A percentile compares a stretch with the other conserved stretches of the same genome.
phyloP scores from a whole-genome alignment of 2,113 vertebrate genomes.

The Elephas maximus region DNA sequence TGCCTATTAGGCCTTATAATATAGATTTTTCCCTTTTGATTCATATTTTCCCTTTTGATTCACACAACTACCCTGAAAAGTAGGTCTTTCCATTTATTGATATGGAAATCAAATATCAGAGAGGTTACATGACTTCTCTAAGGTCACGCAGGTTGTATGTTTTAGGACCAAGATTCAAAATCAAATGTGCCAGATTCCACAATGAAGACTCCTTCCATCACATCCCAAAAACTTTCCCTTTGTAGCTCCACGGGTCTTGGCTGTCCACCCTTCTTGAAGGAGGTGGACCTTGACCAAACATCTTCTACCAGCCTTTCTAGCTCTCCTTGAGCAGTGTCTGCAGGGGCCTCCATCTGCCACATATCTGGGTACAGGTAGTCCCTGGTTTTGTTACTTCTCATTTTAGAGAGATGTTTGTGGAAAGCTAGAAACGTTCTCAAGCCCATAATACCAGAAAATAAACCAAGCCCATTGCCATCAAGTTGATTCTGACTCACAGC shows the following conservation, averaged over 20 bases:
- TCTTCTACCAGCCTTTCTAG: background rate
- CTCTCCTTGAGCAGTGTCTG: background rate
- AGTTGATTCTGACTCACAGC: background rate
- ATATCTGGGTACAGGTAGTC: background rate
- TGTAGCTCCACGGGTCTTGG: background rate
- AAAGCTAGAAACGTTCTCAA: background rate
- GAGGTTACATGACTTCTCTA: background rate
- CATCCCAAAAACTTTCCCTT: background rate
- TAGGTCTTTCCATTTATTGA: background rate
- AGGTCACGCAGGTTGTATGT: background rate
- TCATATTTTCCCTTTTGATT: background rate
- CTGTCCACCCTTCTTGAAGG: background rate
- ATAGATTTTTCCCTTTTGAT: background rate
- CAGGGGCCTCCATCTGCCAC: background rate
- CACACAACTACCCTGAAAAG: background rate
- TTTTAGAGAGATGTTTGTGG: background rate
- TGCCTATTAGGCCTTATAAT: background rate
- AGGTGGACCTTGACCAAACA: constrained; percentile 20
- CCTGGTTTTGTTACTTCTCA: background rate
- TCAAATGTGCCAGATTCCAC: background rate
- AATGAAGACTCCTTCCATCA: background rate
- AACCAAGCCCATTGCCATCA: no score
- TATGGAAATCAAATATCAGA: background rate
- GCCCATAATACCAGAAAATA: background rate
- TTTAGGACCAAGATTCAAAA: constrained; percentile 51